Percentiles rank a stretch among this genome's conserved stretches.
Evolutionary conservation across 2,797 vertebrate genomes (phyloP).

Genomic region (Enteromius radiatus): DNA sequence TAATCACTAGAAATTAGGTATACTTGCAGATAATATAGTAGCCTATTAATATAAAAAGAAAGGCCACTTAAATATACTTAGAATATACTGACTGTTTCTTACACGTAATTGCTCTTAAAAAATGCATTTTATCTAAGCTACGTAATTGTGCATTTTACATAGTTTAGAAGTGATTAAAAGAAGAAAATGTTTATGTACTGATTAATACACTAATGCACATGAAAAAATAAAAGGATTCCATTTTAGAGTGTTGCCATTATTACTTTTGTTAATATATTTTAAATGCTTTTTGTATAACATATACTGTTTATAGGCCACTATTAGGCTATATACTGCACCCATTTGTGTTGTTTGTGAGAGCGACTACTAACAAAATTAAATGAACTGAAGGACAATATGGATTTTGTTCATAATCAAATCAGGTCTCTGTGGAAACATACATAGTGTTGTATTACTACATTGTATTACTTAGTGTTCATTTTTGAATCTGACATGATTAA

Average conservation of each 20-base stretch:
- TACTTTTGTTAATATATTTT: neutral
- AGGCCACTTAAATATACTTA: neutral
- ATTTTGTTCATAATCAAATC: no score
- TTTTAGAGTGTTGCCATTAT: neutral
- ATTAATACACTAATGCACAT: neutral
- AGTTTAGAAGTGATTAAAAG: neutral
- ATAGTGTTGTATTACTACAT: no score
- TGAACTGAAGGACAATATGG: no score
- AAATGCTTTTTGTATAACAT: neutral
- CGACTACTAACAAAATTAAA: no score
- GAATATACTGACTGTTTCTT: neutral
- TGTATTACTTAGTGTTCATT: no score
- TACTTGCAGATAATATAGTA: neutral
- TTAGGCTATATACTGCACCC: neutral
- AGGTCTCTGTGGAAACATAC: no score
- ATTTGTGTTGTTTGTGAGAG: neutral
- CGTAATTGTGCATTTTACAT: neutral
- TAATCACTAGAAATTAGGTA: no score
- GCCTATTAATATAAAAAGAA: neutral
- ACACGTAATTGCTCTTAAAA: neutral
- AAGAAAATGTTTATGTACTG: neutral
- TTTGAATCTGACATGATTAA: no score
- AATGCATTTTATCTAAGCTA: neutral
- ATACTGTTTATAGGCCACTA: neutral
- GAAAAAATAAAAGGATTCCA: neutral